Conservation (phyloP, 1,140 invertebrate species). For the Pogonomyrmex barbatus region DNA sequence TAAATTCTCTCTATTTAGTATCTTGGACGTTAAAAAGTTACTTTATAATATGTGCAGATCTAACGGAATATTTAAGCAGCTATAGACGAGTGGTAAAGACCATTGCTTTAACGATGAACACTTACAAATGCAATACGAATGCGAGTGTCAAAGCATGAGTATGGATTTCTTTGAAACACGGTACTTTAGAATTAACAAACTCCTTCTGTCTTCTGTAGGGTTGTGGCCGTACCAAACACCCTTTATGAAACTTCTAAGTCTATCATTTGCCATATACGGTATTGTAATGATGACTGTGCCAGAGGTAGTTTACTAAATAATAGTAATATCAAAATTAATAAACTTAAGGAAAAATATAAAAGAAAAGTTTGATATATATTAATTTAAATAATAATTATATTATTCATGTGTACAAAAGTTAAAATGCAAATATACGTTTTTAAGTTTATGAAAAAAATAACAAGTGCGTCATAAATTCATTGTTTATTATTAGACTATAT, state of each 20-base stretch:
- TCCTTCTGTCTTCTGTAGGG: constrained; percentile 1
- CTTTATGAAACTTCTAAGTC: neutral
- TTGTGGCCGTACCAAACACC: constrained; percentile 45
- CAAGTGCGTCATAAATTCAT: neutral
- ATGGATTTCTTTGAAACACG: constrained; percentile 58
- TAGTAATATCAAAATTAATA: neutral
- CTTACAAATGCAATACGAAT: too few relatives aligned
- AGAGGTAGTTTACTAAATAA: constrained; percentile 23
- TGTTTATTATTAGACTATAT: constrained; percentile 21
- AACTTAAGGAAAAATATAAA: neutral
- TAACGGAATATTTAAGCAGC: too few relatives aligned
- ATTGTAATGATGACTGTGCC: neutral
- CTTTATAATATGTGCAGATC: too few relatives aligned
- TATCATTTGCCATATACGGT: neutral
- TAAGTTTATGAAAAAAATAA: constrained; percentile 1
- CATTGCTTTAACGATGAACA: too few relatives aligned
- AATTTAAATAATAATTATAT: neutral
- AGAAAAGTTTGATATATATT: neutral
- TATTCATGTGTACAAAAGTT: neutral
- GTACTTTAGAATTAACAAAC: constrained; percentile 44
- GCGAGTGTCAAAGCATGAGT: neutral
- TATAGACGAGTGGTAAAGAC: too few relatives aligned
- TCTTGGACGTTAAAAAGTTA: too few relatives aligned
- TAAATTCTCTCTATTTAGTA: too few relatives aligned
- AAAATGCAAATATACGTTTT: neutral